Base-by-base conservation (phyloP, 2,113 vertebrate species). In the Rhabdomys dilectus region DNA sequence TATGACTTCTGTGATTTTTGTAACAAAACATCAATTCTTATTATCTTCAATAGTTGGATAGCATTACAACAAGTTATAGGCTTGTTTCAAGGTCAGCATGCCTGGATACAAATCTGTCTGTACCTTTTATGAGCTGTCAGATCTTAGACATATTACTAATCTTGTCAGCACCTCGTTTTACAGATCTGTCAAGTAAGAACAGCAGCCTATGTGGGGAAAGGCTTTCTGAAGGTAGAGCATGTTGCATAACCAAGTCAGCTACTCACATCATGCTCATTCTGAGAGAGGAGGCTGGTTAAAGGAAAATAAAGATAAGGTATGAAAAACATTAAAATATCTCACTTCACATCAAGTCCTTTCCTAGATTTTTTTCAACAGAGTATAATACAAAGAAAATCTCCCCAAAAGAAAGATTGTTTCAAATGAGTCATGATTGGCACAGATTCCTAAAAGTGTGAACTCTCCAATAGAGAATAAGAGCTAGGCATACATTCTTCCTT, bases 331-430 rank as follows among this genome's bases (percentile, higher is more conserved):
- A 88, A 93, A 94, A 86, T 62, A n/a, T 95, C 73, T 95, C 78
- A 95, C 39, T 75, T 97, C 56, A 76, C 42, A 89, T 84, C 86
- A 94, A 90, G 66, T 88, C 72, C 24, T 97, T 58, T 91, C 81
- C 68, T 95, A 53, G 7, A 90, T 88, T 75, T 78, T 81, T 77
- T 62, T 42, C 22, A 89, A 91, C 42, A 73, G 42, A 91, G 3
- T 6, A 53, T 34, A 13, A 86, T n/a, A 89, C 62, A 70, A 91
- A 86, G 22, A n/a, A 51, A 31, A 39, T 2, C 8, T 34, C 36
- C 66, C 6, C 88, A 82, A 56, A 19, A 88, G 78, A 89, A 66
- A 73, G 19, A 76, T 56, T 29, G 5, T 15, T 92, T 84, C 26
- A 76, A 91, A 24, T 26, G 94, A 92, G 24, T 84, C 53, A 76